Percentiles rank a stretch among this genome's conserved stretches.
phyloP scores from a whole-genome alignment of 1,140 invertebrate species.

The Dryas iulia region DNA sequence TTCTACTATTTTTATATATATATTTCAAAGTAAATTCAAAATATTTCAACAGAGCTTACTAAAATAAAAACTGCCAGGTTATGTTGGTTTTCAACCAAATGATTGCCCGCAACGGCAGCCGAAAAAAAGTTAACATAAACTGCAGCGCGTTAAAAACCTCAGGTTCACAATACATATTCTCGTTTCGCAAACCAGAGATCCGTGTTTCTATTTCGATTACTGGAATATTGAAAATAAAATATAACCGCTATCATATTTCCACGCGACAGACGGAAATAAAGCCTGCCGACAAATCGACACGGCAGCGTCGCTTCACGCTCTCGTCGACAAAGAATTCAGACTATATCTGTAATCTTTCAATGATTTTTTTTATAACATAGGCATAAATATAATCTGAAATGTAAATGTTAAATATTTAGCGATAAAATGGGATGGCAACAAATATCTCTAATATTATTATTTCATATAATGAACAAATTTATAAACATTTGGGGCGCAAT shows the following conservation, averaged over 20 bases:
- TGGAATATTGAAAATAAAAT: conserved; percentile 76
- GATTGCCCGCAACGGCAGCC: neutral
- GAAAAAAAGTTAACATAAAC: conserved; percentile 4
- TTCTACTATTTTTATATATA: too few species aligned
- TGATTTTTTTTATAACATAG: neutral
- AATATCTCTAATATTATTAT: too few species aligned
- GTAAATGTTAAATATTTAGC: neutral
- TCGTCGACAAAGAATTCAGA: conserved; percentile 22
- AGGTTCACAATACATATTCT: conserved; percentile 13
- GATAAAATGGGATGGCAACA: too few species aligned
- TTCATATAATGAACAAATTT: too few species aligned
- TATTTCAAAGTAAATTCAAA: neutral
- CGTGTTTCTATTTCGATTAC: conserved; percentile 34
- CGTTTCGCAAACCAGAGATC: conserved; percentile 25
- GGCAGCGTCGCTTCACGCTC: conserved; percentile 30
- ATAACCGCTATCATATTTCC: conserved; percentile 72
- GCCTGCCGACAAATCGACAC: conserved; percentile 68
- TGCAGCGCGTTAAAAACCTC: conserved; percentile 8
- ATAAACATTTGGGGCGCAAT: too few species aligned
- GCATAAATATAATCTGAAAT: neutral
- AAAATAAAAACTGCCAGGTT: neutral
- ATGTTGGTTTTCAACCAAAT: neutral
- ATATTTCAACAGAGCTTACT: neutral
- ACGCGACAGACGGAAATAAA: conserved; percentile 76
- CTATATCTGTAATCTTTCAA: neutral